A percentile compares a stretch with the other conserved stretches of the same genome.
Conservation (phyloP, 2,113 vertebrate species). For the Etheostoma cragini region DNA sequence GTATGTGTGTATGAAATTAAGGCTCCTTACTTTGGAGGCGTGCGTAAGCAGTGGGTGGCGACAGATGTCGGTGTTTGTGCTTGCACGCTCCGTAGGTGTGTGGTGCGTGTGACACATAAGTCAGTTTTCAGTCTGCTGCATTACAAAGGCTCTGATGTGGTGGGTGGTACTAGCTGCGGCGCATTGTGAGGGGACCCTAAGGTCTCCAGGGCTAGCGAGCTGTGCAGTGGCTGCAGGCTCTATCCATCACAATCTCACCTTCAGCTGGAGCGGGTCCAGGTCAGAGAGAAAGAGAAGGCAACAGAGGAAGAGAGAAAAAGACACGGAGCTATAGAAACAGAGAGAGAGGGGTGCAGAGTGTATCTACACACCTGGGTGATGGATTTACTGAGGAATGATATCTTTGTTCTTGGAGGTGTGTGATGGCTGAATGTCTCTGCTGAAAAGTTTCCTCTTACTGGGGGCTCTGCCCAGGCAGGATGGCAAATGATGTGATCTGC, state of each 20-base stretch:
- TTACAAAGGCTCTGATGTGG: constrained; percentile 46
- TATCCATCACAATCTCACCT: constrained; percentile 77
- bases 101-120: constrained; percentile 23
- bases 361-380: constrained; percentile 75
- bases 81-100: constrained; percentile 28
- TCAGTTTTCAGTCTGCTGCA: constrained; percentile 30
- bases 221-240: constrained; percentile 61
- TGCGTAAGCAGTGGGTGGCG: constrained; percentile 40
- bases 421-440: constrained; percentile 63
- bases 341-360: constrained; percentile 39
- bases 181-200: constrained; percentile 47
- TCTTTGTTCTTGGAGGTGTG: constrained; percentile 69
- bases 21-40: constrained; percentile 28
- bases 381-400: constrained; percentile 75
- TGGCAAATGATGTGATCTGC: constrained; percentile 69
- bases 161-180: constrained; percentile 39
- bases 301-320: constrained; percentile 30
- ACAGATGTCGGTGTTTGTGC: constrained; percentile 54
- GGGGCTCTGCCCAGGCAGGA: constrained; percentile 42
- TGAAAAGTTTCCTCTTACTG: constrained; percentile 56
- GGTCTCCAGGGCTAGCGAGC: constrained; percentile 54
- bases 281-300: constrained; percentile 52
- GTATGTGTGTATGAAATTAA: constrained; percentile 16
- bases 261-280: constrained; percentile 52
- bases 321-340: constrained; percentile 47